Percentiles rank a stretch among this genome's conserved stretches.
Evolutionary conservation across 2,113 vertebrate species (phyloP).

Genomic region (Alligator mississippiensis): DNA sequence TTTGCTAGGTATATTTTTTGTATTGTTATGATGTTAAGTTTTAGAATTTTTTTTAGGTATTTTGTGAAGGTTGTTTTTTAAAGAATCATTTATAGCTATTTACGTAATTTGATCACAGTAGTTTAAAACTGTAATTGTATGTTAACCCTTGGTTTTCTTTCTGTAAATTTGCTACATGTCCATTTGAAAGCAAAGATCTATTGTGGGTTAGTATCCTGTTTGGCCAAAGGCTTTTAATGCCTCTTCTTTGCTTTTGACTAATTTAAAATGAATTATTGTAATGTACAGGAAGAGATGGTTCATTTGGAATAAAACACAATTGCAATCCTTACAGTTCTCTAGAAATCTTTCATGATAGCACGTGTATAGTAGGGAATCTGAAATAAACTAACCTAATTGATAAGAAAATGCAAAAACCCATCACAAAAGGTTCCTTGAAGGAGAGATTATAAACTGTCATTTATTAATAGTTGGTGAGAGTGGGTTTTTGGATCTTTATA

Average conservation of each 20-base stretch:
- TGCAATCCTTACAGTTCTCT: not conserved
- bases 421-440: not conserved
- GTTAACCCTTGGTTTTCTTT: not conserved
- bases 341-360: not conserved
- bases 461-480: not conserved
- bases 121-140: not conserved
- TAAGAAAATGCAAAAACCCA: not conserved
- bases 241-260: not conserved
- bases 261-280: not conserved
- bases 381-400: not conserved
- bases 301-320: not conserved
- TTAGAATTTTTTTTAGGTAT: not conserved
- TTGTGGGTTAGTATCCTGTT: not conserved
- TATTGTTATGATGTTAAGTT: not conserved
- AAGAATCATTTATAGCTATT: not conserved
- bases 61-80: not conserved
- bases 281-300: not conserved
- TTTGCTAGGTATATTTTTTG: not conserved
- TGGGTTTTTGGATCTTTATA: conserved; percentile 56
- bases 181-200: not conserved
- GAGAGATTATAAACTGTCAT: not conserved
- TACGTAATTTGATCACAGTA: not conserved
- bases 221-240: not conserved
- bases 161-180: not conserved
- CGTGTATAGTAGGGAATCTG: not conserved